Percentiles rank a stretch among this genome's conserved stretches.
phyloP scores from a whole-genome alignment of 64 coral and sea anemone genomes.

The Orbicella faveolata region DNA sequence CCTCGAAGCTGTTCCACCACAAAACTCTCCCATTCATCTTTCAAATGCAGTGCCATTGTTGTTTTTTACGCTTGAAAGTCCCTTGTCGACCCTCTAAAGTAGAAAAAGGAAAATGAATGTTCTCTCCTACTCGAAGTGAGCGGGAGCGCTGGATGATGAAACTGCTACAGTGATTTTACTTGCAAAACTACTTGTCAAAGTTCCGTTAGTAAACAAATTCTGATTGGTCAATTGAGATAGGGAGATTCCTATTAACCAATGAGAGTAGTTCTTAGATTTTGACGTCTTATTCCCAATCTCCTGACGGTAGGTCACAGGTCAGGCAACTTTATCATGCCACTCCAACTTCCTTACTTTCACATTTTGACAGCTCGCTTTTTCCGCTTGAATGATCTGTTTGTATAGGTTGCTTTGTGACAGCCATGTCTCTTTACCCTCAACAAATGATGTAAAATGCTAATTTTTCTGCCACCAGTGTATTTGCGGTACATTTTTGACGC shows the following conservation, averaged over 20 bases:
- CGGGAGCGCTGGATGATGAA: background rate
- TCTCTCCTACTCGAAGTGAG: too few species aligned
- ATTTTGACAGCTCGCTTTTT: background rate
- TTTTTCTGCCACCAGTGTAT: background rate
- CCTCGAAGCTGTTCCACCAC: constrained; percentile 72
- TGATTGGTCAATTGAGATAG: constrained; percentile 31
- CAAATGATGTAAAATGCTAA: background rate
- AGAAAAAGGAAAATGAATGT: background rate
- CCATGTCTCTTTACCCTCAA: background rate
- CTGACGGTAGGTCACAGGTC: background rate
- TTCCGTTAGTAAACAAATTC: constrained; percentile 6
- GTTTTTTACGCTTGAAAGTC: background rate
- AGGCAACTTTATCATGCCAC: background rate
- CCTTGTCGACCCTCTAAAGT: background rate
- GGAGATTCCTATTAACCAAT: constrained; percentile 4
- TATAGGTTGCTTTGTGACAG: background rate
- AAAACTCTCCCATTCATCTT: constrained; percentile 84
- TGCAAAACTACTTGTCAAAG: background rate
- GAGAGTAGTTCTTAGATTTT: background rate
- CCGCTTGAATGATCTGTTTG: background rate
- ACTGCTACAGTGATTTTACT: constrained; percentile 20
- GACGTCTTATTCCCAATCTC: background rate
- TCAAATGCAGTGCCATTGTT: constrained; percentile 60
- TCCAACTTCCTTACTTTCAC: background rate
- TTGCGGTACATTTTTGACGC: background rate